Base-by-base conservation (phyloP, 2,797 vertebrate species). In the Acanthornis magna region DNA sequence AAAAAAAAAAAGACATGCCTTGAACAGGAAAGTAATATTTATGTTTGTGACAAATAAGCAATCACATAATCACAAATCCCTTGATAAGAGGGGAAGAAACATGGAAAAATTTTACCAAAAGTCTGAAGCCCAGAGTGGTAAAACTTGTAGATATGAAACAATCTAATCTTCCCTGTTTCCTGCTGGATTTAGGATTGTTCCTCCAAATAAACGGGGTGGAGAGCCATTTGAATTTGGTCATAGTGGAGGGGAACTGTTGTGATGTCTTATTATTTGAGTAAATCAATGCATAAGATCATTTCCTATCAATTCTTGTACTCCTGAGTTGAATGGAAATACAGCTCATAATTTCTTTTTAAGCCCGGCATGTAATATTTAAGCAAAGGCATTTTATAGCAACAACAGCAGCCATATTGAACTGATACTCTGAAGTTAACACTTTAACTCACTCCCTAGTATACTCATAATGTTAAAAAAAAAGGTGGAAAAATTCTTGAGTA, bases 171-270 rank as follows among this genome's bases (percentile, higher is more conserved):
- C 38, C 23, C 15, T 75, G 1, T 47, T 79, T 74, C 23, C 34
- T 43, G 5, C 3, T 40, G 26, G 7, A 63, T 73, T 79, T 86
- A 50, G 7, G 15, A 82, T 6, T 29, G 7, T 54, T 73, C 5
- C 17, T 73, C 25, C 7, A 30, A 58, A 58, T 8, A 16, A 27
- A 61, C 73, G 3, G 3, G 0, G 2, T 55, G 21, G 34, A 51
- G 7, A 36, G 8, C 36, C 3, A 42, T 65, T 61, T 85, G 29
- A 55, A 50, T 36, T 45, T 67, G 5, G 7, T 1, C 0, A 1
- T 3, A 6, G 5, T 47, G 2, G 3, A 45, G 9, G 1, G 7
- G 9, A 78, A 19, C 5, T 11, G 3, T 19, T 84, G 9, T 43
- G 27, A 10, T 47, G 3, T 22, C 27, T 62, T 92, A 43, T 29